These are phyloP conservation scores for Percina caprodes DNA, from an alignment of 2,113 vertebrate species.

Conservation along the genomic window DNA sequence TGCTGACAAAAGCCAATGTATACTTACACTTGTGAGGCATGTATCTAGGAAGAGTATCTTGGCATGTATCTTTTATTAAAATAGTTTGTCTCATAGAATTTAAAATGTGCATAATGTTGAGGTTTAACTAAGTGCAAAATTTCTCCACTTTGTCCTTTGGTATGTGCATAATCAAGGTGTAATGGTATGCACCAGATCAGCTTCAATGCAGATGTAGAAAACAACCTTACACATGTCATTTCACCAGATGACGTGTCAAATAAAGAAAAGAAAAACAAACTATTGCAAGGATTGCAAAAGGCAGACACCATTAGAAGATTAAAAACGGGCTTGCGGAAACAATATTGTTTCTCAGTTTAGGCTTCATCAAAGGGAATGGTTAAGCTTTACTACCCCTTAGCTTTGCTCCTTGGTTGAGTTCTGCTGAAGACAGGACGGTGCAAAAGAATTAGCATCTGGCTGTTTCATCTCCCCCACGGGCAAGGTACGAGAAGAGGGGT, in stretches of 20 bases:
- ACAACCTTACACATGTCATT: conserved; percentile 60
- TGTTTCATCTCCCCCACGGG: conserved; percentile 66
- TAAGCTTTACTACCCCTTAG: conserved; percentile 77
- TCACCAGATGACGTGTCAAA: conserved; percentile 60
- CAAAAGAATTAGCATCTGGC: conserved; percentile 67
- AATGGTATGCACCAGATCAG: conserved; percentile 59
- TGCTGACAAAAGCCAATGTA: conserved; percentile 68
- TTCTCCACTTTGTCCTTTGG: conserved; percentile 75
- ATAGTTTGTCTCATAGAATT: conserved; percentile 53
- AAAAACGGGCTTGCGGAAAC: conserved; percentile 61
- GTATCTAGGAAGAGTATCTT: background rate
- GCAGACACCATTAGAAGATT: conserved; percentile 79
- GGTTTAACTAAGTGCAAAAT: conserved; percentile 75
- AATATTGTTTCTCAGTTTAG: conserved; percentile 58
- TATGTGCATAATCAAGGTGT: conserved; percentile 71
- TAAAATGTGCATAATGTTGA: conserved; percentile 61
- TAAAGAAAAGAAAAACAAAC: conserved; percentile 43
- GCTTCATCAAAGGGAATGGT: conserved; percentile 69
- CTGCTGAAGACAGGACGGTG: conserved; percentile 83
- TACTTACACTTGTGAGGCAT: conserved; percentile 59
- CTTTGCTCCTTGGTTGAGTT: conserved; percentile 82
- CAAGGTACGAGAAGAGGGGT: conserved; percentile 55
- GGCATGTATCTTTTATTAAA: conserved; percentile 33
- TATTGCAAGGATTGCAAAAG: conserved; percentile 74
- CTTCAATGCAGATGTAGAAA: conserved; percentile 63